Conservation (phyloP, 2,888 invertebrate species). For the Pelosia muscerda region DNA sequence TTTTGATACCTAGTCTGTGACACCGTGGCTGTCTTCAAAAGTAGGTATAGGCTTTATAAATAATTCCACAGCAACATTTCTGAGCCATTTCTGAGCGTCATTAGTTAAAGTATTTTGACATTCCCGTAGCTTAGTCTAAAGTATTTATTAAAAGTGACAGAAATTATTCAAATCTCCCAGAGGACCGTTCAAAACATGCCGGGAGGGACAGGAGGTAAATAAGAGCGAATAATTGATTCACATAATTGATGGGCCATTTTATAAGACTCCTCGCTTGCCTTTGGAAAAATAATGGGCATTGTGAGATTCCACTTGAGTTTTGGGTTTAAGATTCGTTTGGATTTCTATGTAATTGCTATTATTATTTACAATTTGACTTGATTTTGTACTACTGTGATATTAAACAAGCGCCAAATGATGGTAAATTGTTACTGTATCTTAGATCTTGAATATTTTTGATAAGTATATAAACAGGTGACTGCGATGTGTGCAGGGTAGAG, state of each 20-base stretch:
- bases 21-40: neutral
- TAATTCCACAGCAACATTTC: neutral
- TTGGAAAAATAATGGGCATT: conserved; percentile 38
- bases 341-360: conserved; percentile 7
- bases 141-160: conserved; percentile 40
- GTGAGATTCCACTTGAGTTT: conserved; percentile 12
- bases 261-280: conserved; percentile 30
- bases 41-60: neutral
- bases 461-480: too few species aligned
- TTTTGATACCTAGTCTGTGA: too few species aligned
- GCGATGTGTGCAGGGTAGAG: too few species aligned
- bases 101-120: conserved; percentile 33
- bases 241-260: conserved; percentile 38
- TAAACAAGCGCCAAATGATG: neutral
- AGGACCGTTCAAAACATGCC: conserved; percentile 34
- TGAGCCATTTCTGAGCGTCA: neutral
- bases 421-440: too few species aligned
- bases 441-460: too few species aligned
- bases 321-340: conserved; percentile 6
- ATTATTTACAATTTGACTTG: neutral
- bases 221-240: conserved; percentile 51
- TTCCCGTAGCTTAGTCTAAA: conserved; percentile 24
- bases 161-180: conserved; percentile 50
- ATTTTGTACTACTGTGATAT: neutral
- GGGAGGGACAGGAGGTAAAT: conserved; percentile 28